Conservation (phyloP, 2,113 vertebrate genomes). For the Corythornis cristatus region DNA sequence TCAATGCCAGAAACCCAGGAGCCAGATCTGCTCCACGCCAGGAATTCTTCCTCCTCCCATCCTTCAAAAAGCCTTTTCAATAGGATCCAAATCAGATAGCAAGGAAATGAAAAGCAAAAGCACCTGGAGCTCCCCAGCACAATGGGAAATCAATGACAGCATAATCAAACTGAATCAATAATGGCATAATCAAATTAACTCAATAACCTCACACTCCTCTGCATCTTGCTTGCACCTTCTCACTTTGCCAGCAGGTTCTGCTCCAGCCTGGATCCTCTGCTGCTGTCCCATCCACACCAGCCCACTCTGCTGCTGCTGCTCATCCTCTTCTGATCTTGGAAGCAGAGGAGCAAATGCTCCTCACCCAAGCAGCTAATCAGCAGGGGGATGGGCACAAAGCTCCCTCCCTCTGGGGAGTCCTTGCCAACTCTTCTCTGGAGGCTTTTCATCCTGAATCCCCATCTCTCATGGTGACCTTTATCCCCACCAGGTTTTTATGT, state of each 20-base stretch:
- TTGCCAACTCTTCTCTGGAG: not conserved
- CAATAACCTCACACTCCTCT: not conserved
- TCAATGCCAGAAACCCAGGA: not conserved
- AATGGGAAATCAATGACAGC: not conserved
- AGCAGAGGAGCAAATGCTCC: not conserved
- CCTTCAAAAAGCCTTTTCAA: not conserved
- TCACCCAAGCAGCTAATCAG: not conserved
- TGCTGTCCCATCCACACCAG: not conserved
- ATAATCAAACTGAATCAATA: not conserved
- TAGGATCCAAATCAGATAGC: not conserved
- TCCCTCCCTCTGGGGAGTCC: not conserved
- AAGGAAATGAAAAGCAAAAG: not conserved
- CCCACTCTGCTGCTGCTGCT: not conserved
- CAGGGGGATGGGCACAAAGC: not conserved
- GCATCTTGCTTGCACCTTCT: not conserved
- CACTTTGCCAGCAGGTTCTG: not conserved
- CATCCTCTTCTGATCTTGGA: not conserved
- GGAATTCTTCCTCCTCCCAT: not conserved
- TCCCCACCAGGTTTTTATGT: conserved; percentile 1
- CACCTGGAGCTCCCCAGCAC: not conserved
- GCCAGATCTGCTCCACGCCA: fast-evolving
- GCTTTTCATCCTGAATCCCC: not conserved
- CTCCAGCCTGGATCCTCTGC: not conserved
- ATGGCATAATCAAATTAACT: not conserved
- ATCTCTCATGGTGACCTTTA: not conserved